Percentiles rank a stretch among this genome's conserved stretches.
Conservation (phyloP, 1,140 invertebrate species). For the Pseudoatta argentina region DNA sequence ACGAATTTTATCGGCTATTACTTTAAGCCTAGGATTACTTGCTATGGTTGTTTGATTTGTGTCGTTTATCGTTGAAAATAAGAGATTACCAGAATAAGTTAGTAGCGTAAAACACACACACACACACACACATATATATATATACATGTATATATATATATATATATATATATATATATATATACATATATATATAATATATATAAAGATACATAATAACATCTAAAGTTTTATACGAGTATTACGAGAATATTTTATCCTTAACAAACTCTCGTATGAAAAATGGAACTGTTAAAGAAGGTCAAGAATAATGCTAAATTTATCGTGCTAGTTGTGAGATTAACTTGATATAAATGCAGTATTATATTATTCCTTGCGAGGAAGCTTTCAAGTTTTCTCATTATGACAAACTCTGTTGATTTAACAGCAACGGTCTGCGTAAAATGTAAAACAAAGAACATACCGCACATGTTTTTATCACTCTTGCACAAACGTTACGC, state of each 20-base stretch:
- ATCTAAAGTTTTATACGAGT: neutral
- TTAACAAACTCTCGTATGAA: neutral
- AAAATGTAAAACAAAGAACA: conserved; percentile 28
- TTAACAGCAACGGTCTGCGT: conserved; percentile 28
- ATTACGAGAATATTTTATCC: neutral
- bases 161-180: too few species aligned
- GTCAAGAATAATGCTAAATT: conserved; percentile 39
- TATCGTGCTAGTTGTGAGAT: conserved; percentile 20
- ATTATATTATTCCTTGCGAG: conserved; percentile 7
- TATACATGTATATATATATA: too few species aligned
- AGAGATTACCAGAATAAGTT: neutral
- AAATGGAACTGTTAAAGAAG: conserved; percentile 19
- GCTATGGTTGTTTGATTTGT: neutral
- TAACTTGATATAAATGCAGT: conserved; percentile 31
- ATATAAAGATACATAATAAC: neutral
- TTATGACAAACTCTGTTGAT: conserved; percentile 46
- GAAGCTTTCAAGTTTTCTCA: conserved; percentile 39
- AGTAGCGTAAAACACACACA: neutral
- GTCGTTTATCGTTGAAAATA: conserved; percentile 24
- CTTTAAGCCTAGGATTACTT: neutral
- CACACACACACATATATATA: too few species aligned
- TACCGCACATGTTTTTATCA: conserved; percentile 18
- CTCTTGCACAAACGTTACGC: neutral
- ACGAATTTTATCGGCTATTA: neutral
- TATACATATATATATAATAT: too few species aligned